Evolutionary conservation across 2,113 vertebrate species (phyloP).

Genomic region (Puffinus mauretanicus): DNA sequence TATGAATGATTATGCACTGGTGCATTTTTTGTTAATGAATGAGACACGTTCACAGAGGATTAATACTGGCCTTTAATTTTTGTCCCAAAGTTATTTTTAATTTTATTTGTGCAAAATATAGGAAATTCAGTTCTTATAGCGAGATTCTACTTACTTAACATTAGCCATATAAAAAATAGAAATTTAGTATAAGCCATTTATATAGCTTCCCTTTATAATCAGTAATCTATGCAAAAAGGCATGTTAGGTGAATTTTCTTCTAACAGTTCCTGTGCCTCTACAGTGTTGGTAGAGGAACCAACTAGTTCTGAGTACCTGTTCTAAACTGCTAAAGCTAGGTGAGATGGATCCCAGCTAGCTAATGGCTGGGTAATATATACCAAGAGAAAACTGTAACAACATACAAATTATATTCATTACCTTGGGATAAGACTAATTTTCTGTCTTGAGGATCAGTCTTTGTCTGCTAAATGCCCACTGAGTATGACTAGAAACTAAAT

Average conservation of each 20-base stretch:
- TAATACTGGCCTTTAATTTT: background rate
- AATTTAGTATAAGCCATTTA: background rate
- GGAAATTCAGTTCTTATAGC: background rate
- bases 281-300: background rate
- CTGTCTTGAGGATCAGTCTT: background rate
- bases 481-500: background rate
- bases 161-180: background rate
- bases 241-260: background rate
- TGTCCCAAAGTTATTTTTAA: background rate
- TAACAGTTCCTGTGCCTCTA: background rate
- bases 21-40: constrained; percentile 7
- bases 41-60: background rate
- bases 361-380: background rate
- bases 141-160: background rate
- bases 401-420: background rate
- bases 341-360: background rate
- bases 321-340: background rate
- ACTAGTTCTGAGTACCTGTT: background rate
- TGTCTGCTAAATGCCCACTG: background rate
- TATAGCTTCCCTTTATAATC: background rate
- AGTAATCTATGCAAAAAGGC: background rate
- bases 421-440: background rate
- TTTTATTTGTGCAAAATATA: background rate
- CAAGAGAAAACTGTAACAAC: background rate
- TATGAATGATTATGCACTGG: background rate